Base-by-base conservation (phyloP, 1,140 invertebrate species). In the Leguminivora glycinivorella region DNA sequence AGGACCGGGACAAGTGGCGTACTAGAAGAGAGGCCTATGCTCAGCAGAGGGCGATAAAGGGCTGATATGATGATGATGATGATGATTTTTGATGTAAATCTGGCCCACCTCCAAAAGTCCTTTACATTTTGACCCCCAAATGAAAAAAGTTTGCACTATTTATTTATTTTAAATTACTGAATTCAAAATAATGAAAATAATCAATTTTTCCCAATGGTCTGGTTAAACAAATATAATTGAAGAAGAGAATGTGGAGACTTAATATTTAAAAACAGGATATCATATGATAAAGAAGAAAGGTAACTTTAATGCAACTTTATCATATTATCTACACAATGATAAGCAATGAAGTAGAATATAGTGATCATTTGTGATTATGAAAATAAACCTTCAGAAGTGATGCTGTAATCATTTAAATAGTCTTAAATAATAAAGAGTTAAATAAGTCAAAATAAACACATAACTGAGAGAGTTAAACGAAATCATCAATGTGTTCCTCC, bases 261-360 rank as follows among this genome's bases (percentile, higher is more conserved):
- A 22, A 52, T 9, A 52, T 19, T 19, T n/a, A 19, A 19, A 19
- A 7, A 0, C 17, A 52, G 43, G 17, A 52, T 19, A 43, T 52
- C 19, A 52, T 52, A 19, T 19, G 17, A 52, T 52, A 19, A 52
- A 19, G 4, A 43, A 43, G 6, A 17, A 9, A 22, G 6, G 4
- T 52, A 7, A n/a, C n/a, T n/a, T n/a, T n/a, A 52, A n/a, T 52
- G 47, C 19, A 52, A 52, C 19, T 52, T 47, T 52, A 52, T 52
- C 47, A 52, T 52, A 19, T 52, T 47, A 47, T 47, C n/a, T 2
- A 6, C 12, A 17, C 17, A 52, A 22, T 52, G 47, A 52, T 52
- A 52, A 52, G 47, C 47, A 52, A 52, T 52, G 17, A 4, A 52
- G 22, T 19, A 6, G 7, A 52, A 52, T 19, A 6, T 10, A 1